Evolutionary conservation across 2,113 vertebrate genomes (phyloP), one percentile per base, ranked within the genome.

Genomic region (Burhinus oedicnemus): DNA sequence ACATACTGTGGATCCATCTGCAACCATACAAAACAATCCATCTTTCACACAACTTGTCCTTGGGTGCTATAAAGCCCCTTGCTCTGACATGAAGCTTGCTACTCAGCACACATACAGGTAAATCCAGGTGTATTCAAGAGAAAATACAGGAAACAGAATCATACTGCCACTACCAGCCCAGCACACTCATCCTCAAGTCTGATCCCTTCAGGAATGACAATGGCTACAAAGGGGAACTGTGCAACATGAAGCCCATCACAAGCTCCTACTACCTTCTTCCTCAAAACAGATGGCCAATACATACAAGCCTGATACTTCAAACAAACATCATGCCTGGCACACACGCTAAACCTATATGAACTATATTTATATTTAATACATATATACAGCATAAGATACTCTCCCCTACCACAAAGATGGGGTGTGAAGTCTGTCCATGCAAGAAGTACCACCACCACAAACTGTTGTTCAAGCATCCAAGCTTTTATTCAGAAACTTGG

Each of bases 51-150:
- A 90, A 76, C 22, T 72, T 83, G 21, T 25, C 44, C 23, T 52
- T 22, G 11, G 23, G 18, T 34, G 38, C 44, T 51, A 1, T 11
- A 68, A 81, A 38, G 38, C 11, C 15, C 22, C 25, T 26, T 68
- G n/a, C 25, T 91, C 57, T 68, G 64, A 65, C 16, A 2, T 7
- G 20, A 91, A 9, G 23, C 49, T 51, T 23, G 49, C 49, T 51
- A 51, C 49, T 51, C 49, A 30, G 62, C 14, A 64, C 29, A 44
- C 0, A 1, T 17, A 68, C 45, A 55, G 0, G 1, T 54, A 82
- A 75, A 90, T n/a, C 12, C 32, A 84, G 6, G 6, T 55, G 13
- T 34, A 55, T 27, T 55, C 17, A 88, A 65, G 66, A 57, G 52
- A 57, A 77, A 36, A 32, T 19, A 60, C 1, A 60, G 18, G 16